Percentiles rank a stretch among this genome's conserved stretches.
phyloP scores from a whole-genome alignment of 1,140 invertebrate species.

The Periplaneta americana region DNA sequence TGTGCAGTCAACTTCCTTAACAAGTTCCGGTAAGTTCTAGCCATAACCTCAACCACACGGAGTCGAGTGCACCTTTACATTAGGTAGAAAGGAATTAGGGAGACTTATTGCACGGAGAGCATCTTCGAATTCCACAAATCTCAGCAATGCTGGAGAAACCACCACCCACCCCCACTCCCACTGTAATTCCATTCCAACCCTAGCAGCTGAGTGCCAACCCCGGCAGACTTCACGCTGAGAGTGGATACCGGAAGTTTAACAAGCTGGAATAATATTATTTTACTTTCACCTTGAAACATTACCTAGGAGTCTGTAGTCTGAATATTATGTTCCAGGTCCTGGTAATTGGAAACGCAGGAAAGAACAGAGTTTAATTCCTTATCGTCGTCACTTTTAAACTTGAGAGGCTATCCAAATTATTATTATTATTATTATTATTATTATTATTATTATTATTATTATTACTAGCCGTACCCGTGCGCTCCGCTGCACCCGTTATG shows the following conservation, averaged over 20 bases:
- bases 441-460: no score
- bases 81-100: not conserved
- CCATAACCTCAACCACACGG: not conserved
- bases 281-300: not conserved
- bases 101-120: not conserved
- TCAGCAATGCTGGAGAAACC: not conserved
- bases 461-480: no score
- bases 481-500: no score
- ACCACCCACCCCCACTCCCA: not conserved
- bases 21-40: not conserved
- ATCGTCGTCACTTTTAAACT: no score
- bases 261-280: not conserved
- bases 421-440: no score
- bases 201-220: not conserved
- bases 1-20: not conserved
- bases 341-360: no score
- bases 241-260: not conserved
- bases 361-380: no score
- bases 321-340: no score
- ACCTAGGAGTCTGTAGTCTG: no score
- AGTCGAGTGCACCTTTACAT: not conserved
- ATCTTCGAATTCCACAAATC: not conserved
- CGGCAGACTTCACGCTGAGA: not conserved
- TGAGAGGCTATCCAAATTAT: no score
- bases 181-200: not conserved